Conservation (phyloP, 2,888 invertebrate genomes). For the Galerucella pusilla region DNA sequence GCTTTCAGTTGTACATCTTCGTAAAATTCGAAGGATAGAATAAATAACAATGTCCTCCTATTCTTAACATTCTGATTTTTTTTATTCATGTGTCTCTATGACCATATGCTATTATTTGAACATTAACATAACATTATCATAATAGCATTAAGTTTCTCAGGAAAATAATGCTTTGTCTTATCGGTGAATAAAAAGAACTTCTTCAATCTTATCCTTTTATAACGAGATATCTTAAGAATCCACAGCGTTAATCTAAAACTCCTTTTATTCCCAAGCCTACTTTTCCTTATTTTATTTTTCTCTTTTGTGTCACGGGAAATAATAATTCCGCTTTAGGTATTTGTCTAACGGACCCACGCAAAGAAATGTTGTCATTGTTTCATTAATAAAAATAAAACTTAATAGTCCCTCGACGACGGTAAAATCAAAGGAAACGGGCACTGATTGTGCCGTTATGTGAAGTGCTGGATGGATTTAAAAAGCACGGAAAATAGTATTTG, state of each 20-base stretch:
- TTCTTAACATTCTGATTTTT: too few relatives aligned
- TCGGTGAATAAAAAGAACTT: not conserved
- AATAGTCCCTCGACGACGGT: constrained; percentile 5
- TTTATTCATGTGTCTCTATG: too few relatives aligned
- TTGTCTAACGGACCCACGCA: constrained; percentile 15
- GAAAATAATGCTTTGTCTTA: not conserved
- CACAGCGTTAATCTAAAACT: not conserved
- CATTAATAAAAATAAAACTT: constrained; percentile 27
- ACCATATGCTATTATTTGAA: too few relatives aligned
- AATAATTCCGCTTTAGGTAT: constrained; percentile 21
- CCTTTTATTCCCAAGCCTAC: not conserved
- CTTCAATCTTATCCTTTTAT: too few relatives aligned
- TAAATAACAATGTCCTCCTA: too few relatives aligned
- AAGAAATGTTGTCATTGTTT: constrained; percentile 19
- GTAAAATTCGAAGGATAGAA: too few relatives aligned
- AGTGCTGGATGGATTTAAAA: not conserved
- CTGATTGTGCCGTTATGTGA: not conserved
- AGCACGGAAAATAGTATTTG: not conserved
- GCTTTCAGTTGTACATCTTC: too few relatives aligned
- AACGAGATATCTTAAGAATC: not conserved
- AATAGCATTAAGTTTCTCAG: not conserved
- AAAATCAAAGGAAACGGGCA: not conserved
- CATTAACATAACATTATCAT: too few relatives aligned
- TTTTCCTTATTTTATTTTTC: constrained; percentile 8
- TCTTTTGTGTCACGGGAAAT: constrained; percentile 6